phyloP scores from a whole-genome alignment of 2,797 vertebrate species.

The Phrynocephalus forsythii region DNA sequence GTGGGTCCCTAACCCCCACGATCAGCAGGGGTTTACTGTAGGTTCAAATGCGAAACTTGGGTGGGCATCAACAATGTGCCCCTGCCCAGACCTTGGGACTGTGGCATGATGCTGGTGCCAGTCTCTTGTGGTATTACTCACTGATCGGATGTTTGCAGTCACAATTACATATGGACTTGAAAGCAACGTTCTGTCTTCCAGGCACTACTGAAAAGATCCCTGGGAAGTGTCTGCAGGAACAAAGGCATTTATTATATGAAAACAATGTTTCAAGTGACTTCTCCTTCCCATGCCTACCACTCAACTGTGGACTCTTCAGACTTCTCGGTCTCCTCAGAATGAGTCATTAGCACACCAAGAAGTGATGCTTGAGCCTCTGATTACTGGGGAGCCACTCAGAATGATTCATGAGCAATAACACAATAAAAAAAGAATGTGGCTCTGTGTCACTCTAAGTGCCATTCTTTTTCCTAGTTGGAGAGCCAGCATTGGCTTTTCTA shows the following conservation, averaged over 20 bases:
- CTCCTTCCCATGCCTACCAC: constrained; percentile 2
- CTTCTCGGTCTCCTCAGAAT: constrained; percentile 57
- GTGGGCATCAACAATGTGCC: too few species aligned
- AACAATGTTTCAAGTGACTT: constrained; percentile 46
- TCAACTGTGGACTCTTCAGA: constrained; percentile 63
- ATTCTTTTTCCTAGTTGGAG: constrained; percentile 54
- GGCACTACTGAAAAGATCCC: constrained; percentile 24
- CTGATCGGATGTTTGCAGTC: too few species aligned
- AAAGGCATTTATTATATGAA: not conserved
- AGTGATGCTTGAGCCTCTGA: constrained; percentile 74
- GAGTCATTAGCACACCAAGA: constrained; percentile 64
- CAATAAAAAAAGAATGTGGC: constrained; percentile 63
- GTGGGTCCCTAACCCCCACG: too few species aligned
- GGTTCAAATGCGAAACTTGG: too few species aligned
- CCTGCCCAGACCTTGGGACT: too few species aligned
- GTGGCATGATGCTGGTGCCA: too few species aligned
- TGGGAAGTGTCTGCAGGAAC: constrained; percentile 38
- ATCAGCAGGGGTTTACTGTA: too few species aligned
- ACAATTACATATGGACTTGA: too few species aligned
- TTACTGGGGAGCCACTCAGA: constrained; percentile 58
- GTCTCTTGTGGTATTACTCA: too few species aligned
- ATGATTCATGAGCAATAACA: constrained; percentile 73
- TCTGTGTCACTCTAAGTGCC: constrained; percentile 61
- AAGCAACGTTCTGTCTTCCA: not conserved
- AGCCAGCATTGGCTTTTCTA: constrained; percentile 64